These are phyloP conservation scores for Thunnus maccoyii DNA, from an alignment of 2,113 vertebrate species.

Conservation along the genomic window DNA sequence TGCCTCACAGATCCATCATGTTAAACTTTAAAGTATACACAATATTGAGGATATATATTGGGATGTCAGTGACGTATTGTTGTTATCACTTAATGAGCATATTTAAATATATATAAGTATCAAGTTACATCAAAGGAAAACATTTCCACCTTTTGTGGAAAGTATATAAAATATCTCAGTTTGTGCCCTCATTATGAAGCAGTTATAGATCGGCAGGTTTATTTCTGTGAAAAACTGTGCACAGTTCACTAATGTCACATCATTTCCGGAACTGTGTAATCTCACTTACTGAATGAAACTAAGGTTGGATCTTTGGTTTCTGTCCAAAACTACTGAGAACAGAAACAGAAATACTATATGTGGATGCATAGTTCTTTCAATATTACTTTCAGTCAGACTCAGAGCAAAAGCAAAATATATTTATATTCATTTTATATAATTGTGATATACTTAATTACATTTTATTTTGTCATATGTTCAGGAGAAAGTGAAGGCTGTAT, in stretches of 20 bases:
- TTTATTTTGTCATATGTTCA: slow-evolving; percentile 40
- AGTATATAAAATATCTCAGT: too few species aligned
- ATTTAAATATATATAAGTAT: too few species aligned
- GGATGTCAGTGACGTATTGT: not conserved
- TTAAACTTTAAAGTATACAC: not conserved
- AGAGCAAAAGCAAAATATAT: not conserved
- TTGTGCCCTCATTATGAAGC: too few species aligned
- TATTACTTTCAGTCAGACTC: not conserved
- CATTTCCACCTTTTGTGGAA: too few species aligned
- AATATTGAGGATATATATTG: too few species aligned
- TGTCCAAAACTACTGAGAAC: not conserved
- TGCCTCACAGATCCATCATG: not conserved
- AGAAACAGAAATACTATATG: not conserved
- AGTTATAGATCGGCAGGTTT: too few species aligned
- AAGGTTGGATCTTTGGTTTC: not conserved
- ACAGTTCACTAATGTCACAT: too few species aligned
- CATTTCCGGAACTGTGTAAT: not conserved
- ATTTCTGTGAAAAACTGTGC: too few species aligned
- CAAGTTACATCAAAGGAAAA: too few species aligned
- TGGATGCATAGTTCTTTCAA: not conserved
- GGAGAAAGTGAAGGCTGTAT: slow-evolving; percentile 86
- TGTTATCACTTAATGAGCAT: not conserved
- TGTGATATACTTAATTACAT: not conserved
- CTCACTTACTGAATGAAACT: not conserved
- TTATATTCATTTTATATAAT: not conserved